These are phyloP conservation scores for Agrotis puta DNA, from an alignment of 2,888 invertebrate genomes.

Conservation along the genomic window DNA sequence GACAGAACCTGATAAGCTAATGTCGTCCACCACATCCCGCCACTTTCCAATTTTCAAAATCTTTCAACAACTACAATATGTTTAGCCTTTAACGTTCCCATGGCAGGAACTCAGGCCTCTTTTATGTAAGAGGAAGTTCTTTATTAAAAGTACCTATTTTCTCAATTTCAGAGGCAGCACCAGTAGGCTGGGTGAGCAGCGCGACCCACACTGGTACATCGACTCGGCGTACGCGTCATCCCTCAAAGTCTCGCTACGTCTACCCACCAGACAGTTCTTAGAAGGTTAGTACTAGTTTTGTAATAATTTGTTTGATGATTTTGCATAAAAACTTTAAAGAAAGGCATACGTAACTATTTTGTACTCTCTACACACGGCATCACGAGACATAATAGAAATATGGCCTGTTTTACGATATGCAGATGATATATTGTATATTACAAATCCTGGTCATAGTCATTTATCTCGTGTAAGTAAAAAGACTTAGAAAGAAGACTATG, in stretches of 20 bases:
- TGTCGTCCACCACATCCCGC: too few species aligned
- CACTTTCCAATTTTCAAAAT: neutral
- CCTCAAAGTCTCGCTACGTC: slow-evolving; percentile 86
- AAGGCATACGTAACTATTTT: neutral
- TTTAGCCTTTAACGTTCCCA: neutral
- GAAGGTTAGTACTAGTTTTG: slow-evolving; percentile 78
- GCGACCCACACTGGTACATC: slow-evolving; percentile 88
- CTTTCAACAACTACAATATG: neutral
- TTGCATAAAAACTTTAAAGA: neutral
- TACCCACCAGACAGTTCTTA: slow-evolving; percentile 87
- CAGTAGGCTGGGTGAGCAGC: slow-evolving; percentile 85
- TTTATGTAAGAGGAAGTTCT: neutral
- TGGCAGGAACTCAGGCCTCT: neutral
- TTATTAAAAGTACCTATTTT: slow-evolving; percentile 19
- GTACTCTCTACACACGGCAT: too few species aligned
- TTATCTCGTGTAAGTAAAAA: too few species aligned
- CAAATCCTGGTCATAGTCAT: too few species aligned
- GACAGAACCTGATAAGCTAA: too few species aligned
- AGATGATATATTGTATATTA: too few species aligned
- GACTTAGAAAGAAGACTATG: too few species aligned
- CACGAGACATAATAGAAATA: too few species aligned
- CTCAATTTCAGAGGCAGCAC: slow-evolving; percentile 80
- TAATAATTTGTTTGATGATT: neutral
- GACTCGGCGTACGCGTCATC: slow-evolving; percentile 89
- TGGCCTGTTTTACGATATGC: too few species aligned